phyloP scores from a whole-genome alignment of 2,113 vertebrate genomes.

The Dascyllus trimaculatus region DNA sequence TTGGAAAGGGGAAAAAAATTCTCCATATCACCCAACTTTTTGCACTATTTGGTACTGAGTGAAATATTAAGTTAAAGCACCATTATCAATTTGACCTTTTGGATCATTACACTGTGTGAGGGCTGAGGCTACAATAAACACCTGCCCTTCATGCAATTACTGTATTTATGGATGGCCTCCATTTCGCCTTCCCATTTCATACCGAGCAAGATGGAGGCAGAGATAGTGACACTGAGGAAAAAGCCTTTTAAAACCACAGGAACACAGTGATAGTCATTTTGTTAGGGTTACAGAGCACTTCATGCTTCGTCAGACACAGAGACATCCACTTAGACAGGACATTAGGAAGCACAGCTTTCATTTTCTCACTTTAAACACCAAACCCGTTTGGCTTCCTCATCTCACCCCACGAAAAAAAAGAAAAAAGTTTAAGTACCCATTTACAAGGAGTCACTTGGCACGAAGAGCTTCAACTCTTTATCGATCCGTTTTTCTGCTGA shows the following conservation, averaged over 20 bases:
- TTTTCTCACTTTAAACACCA: constrained; percentile 77
- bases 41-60: constrained; percentile 24
- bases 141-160: constrained; percentile 72
- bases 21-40: constrained; percentile 7
- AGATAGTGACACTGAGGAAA: constrained; percentile 67
- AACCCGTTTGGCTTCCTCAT: constrained; percentile 69
- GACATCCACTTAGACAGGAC: constrained; percentile 81
- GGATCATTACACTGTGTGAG: constrained; percentile 44
- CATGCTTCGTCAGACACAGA: constrained; percentile 81
- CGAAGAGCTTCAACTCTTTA: constrained; percentile 86
- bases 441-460: constrained; percentile 84
- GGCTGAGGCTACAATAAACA: constrained; percentile 63
- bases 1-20: neutral
- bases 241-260: constrained; percentile 75
- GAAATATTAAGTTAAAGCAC: constrained; percentile 42
- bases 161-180: constrained; percentile 68
- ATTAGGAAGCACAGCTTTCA: constrained; percentile 82
- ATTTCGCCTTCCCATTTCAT: constrained; percentile 63
- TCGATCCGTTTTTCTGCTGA: constrained; percentile 85
- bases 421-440: constrained; percentile 82
- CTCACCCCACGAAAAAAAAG: constrained; percentile 56
- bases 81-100: constrained; percentile 52
- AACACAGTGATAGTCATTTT: constrained; percentile 80
- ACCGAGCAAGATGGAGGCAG: constrained; percentile 62
- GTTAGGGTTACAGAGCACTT: constrained; percentile 83